These are phyloP conservation scores for Girardinichthys multiradiatus DNA, from an alignment of 2,113 vertebrate species.

Conservation along the genomic window DNA sequence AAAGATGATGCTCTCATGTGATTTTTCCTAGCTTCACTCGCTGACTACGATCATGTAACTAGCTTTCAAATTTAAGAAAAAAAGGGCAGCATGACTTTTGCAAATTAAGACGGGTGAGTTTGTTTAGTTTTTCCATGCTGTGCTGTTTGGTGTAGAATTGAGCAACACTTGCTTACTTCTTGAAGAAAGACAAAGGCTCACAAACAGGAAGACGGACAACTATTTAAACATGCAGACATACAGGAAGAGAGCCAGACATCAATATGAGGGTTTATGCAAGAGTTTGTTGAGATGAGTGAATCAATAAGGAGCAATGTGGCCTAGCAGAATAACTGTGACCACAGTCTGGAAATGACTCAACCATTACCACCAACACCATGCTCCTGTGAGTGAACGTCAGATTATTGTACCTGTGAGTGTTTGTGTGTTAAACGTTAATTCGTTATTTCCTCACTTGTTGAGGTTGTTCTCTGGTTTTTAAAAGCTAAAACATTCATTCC, in stretches of 20 bases:
- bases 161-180: neutral
- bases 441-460: constrained; percentile 22
- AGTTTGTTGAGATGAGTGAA: constrained; percentile 13
- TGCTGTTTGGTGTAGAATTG: too few species aligned
- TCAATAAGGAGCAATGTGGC: constrained; percentile 12
- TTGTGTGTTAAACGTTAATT: constrained; percentile 12
- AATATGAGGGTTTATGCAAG: constrained; percentile 15
- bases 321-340: neutral
- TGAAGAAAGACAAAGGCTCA: neutral
- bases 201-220: constrained; percentile 2
- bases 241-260: constrained; percentile 44
- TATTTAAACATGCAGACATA: neutral
- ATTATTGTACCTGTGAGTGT: constrained; percentile 8
- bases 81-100: neutral
- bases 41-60: neutral
- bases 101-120: neutral
- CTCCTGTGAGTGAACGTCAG: constrained; percentile 15
- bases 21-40: constrained; percentile 4
- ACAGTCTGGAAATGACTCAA: constrained; percentile 47
- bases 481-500: constrained; percentile 17
- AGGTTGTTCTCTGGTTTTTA: neutral
- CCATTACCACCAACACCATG: neutral
- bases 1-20: constrained; percentile 5
- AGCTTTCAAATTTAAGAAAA: neutral
- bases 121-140: neutral